phyloP scores from a whole-genome alignment of 2,888 invertebrate genomes.

The Hirtodrosophila histrioides region DNA sequence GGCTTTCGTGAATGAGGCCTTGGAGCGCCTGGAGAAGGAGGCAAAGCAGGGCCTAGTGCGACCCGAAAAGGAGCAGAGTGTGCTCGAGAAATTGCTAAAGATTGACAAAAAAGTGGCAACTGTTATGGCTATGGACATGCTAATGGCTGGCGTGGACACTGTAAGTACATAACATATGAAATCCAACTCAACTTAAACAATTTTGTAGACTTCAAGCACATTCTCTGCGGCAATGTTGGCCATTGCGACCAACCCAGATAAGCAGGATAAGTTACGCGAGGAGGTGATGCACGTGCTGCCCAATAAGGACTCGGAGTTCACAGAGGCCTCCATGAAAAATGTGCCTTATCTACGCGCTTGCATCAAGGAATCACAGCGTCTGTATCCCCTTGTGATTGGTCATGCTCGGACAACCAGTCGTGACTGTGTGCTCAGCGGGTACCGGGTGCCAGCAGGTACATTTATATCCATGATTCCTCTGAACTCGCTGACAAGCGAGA shows the following conservation, averaged over 20 bases:
- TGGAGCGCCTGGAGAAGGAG: constrained; percentile 63
- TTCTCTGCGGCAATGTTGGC: constrained; percentile 63
- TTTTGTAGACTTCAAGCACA: constrained; percentile 79
- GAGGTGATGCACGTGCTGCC: constrained; percentile 86
- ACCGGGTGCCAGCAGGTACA: constrained; percentile 87
- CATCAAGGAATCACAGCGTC: constrained; percentile 89
- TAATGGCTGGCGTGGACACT: constrained; percentile 90
- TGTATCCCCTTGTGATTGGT: constrained; percentile 86
- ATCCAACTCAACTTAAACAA: no score
- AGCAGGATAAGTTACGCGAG: constrained; percentile 87
- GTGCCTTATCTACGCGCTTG: constrained; percentile 89
- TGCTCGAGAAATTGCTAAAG: constrained; percentile 87
- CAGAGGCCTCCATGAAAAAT: constrained; percentile 84
- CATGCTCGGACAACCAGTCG: constrained; percentile 86
- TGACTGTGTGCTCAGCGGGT: constrained; percentile 88
- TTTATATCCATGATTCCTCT: constrained; percentile 89
- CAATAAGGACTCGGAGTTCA: constrained; percentile 84
- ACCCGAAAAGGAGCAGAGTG: constrained; percentile 85
- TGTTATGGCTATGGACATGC: constrained; percentile 89
- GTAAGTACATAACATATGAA: constrained; percentile 83
- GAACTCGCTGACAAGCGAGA: constrained; percentile 85
- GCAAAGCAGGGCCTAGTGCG: constrained; percentile 50
- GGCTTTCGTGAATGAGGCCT: constrained; percentile 82
- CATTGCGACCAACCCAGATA: constrained; percentile 87
- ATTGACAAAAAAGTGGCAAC: constrained; percentile 87